Conservation (phyloP, 1,140 invertebrate species). For the Daktulosphaira vitifoliae region DNA sequence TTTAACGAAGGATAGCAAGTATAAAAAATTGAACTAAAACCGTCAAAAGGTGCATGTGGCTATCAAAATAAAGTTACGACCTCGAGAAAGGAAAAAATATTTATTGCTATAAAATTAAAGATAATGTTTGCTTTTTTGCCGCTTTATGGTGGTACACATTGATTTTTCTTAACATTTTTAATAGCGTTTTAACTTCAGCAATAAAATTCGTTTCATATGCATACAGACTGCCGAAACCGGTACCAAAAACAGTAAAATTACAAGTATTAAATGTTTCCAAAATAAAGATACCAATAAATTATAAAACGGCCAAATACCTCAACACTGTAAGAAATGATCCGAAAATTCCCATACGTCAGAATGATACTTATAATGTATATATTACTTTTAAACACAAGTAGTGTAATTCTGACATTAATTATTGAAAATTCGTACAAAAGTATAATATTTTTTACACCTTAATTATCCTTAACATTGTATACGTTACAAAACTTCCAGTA, state of each 20-base stretch:
- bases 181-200: constrained; percentile 10
- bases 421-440: no score
- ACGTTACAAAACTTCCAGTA: no score
- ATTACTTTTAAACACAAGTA: no score
- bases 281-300: constrained; percentile 20
- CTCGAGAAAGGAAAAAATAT: not conserved
- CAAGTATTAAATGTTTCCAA: constrained; percentile 25
- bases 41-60: not conserved
- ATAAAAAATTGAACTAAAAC: constrained; percentile 29
- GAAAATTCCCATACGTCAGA: no score
- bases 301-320: not conserved
- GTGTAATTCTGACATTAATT: no score
- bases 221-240: constrained; percentile 24
- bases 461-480: no score
- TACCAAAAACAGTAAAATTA: constrained; percentile 27
- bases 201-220: constrained; percentile 12
- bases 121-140: constrained; percentile 23
- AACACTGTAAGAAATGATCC: no score
- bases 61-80: constrained; percentile 28
- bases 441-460: no score
- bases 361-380: no score
- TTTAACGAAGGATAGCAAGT: not conserved
- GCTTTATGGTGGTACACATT: not conserved
- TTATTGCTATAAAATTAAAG: constrained; percentile 29
- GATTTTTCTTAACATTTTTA: constrained; percentile 5